phyloP scores from a whole-genome alignment of 2,888 invertebrate genomes.

The Punctoribates punctum region DNA sequence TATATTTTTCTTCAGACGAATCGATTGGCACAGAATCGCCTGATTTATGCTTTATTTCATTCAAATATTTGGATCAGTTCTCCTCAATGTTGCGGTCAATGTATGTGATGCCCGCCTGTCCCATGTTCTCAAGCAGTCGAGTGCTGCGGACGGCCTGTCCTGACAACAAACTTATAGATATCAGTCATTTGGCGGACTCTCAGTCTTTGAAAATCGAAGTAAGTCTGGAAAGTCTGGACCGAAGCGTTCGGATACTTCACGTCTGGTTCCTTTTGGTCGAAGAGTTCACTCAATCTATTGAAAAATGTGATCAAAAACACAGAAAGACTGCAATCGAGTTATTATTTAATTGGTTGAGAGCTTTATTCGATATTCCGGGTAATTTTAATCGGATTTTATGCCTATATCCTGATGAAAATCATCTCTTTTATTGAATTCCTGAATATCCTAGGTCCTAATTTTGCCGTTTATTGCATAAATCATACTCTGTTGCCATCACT shows the following conservation, averaged over 20 bases:
- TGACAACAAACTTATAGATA: slow-evolving; percentile 36
- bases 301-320: slow-evolving; percentile 69
- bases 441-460: slow-evolving; percentile 8
- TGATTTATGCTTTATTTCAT: slow-evolving; percentile 66
- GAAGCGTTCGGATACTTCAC: slow-evolving; percentile 67
- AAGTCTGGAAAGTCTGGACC: slow-evolving; percentile 60
- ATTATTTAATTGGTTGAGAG: slow-evolving; percentile 75
- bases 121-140: slow-evolving; percentile 69
- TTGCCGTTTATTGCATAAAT: slow-evolving; percentile 71
- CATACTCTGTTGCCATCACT: slow-evolving; percentile 85
- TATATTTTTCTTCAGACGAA: background rate
- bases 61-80: slow-evolving; percentile 79
- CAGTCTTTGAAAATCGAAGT: slow-evolving; percentile 14
- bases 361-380: slow-evolving; percentile 69
- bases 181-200: background rate
- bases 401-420: background rate
- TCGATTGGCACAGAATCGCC: background rate
- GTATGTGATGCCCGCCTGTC: slow-evolving; percentile 92
- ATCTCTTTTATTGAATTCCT: background rate
- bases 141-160: background rate
- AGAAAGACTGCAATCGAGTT: slow-evolving; percentile 84
- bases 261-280: slow-evolving; percentile 84
- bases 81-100: slow-evolving; percentile 82
- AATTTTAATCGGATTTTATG: background rate
- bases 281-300: slow-evolving; percentile 61